Evolutionary conservation across 2,888 invertebrate species (phyloP).

Genomic region (Bombyx huttoni): DNA sequence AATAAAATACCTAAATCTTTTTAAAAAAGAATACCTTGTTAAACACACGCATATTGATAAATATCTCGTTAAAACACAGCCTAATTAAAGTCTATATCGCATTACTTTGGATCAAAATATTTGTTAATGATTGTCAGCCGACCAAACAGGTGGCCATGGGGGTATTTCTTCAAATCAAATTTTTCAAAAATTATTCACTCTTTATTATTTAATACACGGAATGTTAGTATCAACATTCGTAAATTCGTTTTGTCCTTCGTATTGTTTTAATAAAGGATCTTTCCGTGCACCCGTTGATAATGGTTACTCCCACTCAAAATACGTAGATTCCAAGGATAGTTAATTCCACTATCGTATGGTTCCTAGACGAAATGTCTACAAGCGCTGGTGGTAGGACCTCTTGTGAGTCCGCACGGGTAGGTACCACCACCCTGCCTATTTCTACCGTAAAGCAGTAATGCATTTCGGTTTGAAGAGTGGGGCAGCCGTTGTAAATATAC

Average conservation of each 20-base stretch:
- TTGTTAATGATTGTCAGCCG: constrained; percentile 28
- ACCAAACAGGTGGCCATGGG: constrained; percentile 33
- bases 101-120: constrained; percentile 29
- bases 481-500: too few relatives aligned
- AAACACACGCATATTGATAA: background rate
- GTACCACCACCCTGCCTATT: too few relatives aligned
- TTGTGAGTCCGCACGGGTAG: too few relatives aligned
- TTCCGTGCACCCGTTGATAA: too few relatives aligned
- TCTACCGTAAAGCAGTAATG: too few relatives aligned
- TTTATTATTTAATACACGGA: constrained; percentile 1
- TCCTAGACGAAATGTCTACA: too few relatives aligned
- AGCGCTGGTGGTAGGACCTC: too few relatives aligned
- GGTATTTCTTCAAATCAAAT: background rate
- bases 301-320: too few relatives aligned
- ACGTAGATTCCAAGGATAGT: too few relatives aligned
- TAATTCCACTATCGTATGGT: too few relatives aligned
- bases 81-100: constrained; percentile 12
- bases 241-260: background rate
- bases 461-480: too few relatives aligned
- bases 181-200: background rate
- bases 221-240: background rate
- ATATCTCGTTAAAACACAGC: constrained; percentile 3
- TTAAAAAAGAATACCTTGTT: background rate
- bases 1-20: background rate
- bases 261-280: too few relatives aligned